These are phyloP conservation scores for Emberiza fucata DNA, from an alignment of 2,113 vertebrate species.

Conservation along the genomic window DNA sequence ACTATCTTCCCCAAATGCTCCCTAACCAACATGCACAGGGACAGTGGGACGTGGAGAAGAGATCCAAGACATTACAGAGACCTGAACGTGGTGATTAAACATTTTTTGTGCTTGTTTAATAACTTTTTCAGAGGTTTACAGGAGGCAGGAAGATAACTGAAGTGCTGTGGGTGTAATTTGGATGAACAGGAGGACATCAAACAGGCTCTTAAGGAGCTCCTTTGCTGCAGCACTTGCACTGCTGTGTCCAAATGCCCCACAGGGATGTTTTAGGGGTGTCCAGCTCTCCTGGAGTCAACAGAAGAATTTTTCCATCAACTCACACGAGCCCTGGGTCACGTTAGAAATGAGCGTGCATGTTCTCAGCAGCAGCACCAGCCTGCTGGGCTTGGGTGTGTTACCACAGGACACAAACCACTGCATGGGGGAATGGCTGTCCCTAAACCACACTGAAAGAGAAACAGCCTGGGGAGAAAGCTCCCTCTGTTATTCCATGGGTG, in stretches of 20 bases:
- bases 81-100: fast-evolving
- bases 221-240: neutral
- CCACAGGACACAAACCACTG: neutral
- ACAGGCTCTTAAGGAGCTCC: neutral
- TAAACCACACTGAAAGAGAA: neutral
- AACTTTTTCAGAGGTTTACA: neutral
- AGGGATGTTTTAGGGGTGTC: neutral
- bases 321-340: fast-evolving
- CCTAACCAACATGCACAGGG: neutral
- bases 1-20: neutral
- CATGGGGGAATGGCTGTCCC: neutral
- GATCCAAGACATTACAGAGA: neutral
- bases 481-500: neutral
- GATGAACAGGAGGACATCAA: neutral
- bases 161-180: neutral
- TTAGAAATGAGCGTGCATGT: fast-evolving
- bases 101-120: neutral
- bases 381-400: neutral
- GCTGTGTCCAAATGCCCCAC: neutral
- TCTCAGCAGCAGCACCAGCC: neutral
- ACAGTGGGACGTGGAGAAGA: neutral
- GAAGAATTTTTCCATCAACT: neutral
- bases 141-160: neutral
- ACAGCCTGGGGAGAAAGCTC: neutral
- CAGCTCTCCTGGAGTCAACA: neutral